Percentiles rank a stretch among this genome's conserved stretches.
phyloP scores from a whole-genome alignment of 1,140 invertebrate species.

The Aphelenchoides fujianensis region DNA sequence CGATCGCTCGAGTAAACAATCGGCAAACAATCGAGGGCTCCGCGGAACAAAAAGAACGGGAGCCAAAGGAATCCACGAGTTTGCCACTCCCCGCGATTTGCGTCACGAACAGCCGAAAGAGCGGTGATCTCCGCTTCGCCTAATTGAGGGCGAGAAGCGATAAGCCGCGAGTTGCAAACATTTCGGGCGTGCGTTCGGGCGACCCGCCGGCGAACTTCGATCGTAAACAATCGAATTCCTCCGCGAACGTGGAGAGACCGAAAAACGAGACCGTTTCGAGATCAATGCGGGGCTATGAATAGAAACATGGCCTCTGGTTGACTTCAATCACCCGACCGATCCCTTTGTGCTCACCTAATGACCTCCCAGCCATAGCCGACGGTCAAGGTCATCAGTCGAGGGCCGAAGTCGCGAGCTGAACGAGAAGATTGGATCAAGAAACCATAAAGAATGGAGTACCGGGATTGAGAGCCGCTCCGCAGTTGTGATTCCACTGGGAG shows the following conservation, averaged over 20 bases:
- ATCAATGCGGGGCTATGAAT: neutral
- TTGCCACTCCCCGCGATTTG: no score
- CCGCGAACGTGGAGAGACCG: neutral
- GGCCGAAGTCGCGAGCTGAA: slow-evolving; percentile 69
- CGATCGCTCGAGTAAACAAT: no score
- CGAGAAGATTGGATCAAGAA: slow-evolving; percentile 69
- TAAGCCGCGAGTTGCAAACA: neutral
- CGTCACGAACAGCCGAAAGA: no score
- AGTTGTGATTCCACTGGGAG: slow-evolving; percentile 62
- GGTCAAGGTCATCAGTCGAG: slow-evolving; percentile 67
- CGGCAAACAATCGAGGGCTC: no score
- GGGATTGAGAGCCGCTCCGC: slow-evolving; percentile 66
- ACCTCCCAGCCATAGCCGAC: slow-evolving; percentile 67
- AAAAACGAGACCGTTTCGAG: no score
- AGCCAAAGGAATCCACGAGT: no score
- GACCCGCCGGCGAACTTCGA: neutral
- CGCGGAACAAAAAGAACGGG: no score
- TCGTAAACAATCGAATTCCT: neutral
- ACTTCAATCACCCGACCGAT: neutral
- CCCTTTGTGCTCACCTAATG: slow-evolving; percentile 63
- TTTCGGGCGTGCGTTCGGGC: neutral
- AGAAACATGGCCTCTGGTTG: neutral
- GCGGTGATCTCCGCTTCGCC: no score
- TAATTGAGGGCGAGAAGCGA: neutral
- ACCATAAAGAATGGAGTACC: slow-evolving; percentile 68